phyloP scores from a whole-genome alignment of 1,140 invertebrate genomes.

The Sinella curviseta region DNA sequence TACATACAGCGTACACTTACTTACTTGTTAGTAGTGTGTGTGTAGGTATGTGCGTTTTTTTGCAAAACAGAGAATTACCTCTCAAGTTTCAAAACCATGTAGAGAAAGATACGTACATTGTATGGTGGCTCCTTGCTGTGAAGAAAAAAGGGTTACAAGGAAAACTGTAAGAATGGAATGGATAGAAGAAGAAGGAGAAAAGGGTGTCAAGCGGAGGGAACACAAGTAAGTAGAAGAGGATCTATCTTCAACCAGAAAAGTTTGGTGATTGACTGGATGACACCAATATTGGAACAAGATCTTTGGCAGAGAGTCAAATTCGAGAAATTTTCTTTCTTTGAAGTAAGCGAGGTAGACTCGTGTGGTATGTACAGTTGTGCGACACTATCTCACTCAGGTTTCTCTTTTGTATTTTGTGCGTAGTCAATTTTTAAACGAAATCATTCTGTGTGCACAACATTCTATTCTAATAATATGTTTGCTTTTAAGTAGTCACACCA shows the following conservation, averaged over 20 bases:
- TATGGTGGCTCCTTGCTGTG: background rate
- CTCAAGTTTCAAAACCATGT: background rate
- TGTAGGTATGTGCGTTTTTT: background rate
- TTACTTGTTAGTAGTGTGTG: background rate
- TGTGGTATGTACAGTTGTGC: background rate
- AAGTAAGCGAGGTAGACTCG: background rate
- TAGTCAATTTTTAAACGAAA: background rate
- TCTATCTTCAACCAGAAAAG: background rate
- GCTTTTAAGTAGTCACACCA: background rate
- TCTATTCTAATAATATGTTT: no score
- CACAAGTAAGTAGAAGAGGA: background rate
- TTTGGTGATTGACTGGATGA: conserved; percentile 24
- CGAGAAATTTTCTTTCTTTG: background rate
- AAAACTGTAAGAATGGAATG: background rate
- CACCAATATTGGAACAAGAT: conserved; percentile 23
- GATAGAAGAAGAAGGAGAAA: background rate
- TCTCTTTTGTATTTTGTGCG: background rate
- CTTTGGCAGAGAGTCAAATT: conserved; percentile 15
- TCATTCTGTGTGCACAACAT: background rate
- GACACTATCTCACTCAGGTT: background rate
- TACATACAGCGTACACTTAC: background rate
- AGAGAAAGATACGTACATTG: background rate
- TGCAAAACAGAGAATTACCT: background rate
- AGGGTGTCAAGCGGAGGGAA: background rate
- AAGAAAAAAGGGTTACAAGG: background rate